Base-by-base conservation (phyloP, 2,888 invertebrate species). In the Theretra japonica region DNA sequence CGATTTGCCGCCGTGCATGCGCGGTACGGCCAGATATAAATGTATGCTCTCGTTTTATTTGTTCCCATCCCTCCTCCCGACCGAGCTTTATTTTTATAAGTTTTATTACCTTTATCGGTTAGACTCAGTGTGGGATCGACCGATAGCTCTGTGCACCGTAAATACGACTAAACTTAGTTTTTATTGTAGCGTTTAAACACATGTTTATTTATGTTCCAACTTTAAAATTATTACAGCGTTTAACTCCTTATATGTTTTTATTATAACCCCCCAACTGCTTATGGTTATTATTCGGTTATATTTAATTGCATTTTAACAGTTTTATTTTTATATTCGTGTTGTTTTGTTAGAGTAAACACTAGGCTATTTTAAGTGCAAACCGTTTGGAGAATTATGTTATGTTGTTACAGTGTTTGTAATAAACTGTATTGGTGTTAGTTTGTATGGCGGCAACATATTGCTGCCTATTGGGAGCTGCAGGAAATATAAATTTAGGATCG, bases 51-150 rank as follows among this genome's bases (percentile, higher is more conserved):
- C 33, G 62, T 56, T 72, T 72, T 72, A 70, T 72, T 72, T 72
- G 41, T 41, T 72, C 23, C 70, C 70, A 72, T 57, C 65, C 70
- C 70, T 25, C 50, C 21, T 48, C 62, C 62, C 25, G 53, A 41
- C 65, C 28, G 25, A 33, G 17, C 41, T 70, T 72, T 72, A 88
- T 90, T 89, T 87, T 84, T 82, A 80, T 85, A 82, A 80, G 72
- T 82, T 89, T 88, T 86, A 88, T 82, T 83, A 81, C 80, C 77
- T 83, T 74, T 82, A 86, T 86, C 85, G 86, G 86, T 82, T 80
- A 79, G 86, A 78, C 91, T 85, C 82, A 86, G 88, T 87, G 91
- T 90, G 91, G 84, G 91, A 88, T 88, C 89, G 76, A 71, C 72
- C 60, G 72, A 77, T 77, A 75, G 75, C 72, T 73, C 73, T 73